phyloP scores from a whole-genome alignment of 2,797 vertebrate genomes.

The Enteromius fasciolatus region DNA sequence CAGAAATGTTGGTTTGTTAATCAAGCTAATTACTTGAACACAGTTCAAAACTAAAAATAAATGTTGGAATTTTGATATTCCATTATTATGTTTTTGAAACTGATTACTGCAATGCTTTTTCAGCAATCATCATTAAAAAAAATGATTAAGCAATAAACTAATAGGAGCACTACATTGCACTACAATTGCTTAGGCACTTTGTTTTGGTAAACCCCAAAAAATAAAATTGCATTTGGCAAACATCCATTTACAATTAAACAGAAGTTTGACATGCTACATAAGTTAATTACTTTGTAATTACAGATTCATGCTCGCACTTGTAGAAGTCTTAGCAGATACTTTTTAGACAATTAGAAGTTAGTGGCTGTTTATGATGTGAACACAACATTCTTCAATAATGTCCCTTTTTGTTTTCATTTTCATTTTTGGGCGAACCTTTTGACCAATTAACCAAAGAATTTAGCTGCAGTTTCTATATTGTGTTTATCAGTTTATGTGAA shows the following conservation, averaged over 20 bases:
- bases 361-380: background rate
- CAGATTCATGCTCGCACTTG: conserved; percentile 16
- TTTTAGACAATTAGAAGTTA: background rate
- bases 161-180: conserved; percentile 3
- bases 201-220: conserved; percentile 45
- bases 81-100: background rate
- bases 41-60: background rate
- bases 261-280: conserved; percentile 30
- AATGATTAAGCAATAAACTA: background rate
- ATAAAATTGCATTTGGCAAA: conserved; percentile 22
- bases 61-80: background rate
- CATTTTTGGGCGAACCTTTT: background rate
- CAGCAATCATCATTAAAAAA: background rate
- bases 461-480: background rate
- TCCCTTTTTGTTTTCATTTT: background rate
- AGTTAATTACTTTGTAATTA: conserved; percentile 49
- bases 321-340: background rate
- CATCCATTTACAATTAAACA: conserved; percentile 38
- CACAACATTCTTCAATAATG: background rate
- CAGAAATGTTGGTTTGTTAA: conserved; percentile 21
- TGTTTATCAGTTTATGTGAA: conserved; percentile 36
- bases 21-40: background rate
- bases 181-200: conserved; percentile 12
- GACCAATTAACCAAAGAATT: background rate
- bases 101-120: background rate